Conservation (phyloP, 2,797 vertebrate species). For the Distichodus sexfasciatus region DNA sequence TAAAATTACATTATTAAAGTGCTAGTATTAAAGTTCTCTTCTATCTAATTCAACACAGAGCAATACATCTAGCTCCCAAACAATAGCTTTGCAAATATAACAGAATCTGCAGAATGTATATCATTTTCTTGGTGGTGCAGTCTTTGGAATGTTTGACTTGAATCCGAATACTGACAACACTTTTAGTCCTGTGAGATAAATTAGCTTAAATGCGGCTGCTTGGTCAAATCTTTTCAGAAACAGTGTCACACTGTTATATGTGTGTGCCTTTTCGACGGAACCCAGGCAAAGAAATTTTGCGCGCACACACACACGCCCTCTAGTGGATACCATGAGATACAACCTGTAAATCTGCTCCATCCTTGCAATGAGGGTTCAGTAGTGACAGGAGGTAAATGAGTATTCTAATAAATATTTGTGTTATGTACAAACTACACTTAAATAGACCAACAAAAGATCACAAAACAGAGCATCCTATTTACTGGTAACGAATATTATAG, state of each 20-base stretch:
- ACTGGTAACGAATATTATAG: neutral
- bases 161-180: neutral
- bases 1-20: slow-evolving; percentile 16
- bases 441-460: neutral
- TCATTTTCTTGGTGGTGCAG: neutral
- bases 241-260: neutral
- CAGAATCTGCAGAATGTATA: neutral
- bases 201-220: no score
- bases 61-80: neutral
- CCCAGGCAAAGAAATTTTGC: neutral
- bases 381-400: neutral
- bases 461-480: slow-evolving; percentile 10
- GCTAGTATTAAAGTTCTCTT: slow-evolving; percentile 3
- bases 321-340: no score
- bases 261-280: neutral
- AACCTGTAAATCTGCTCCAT: neutral
- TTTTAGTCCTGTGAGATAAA: no score
- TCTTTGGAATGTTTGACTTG: neutral
- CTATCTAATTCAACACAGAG: neutral
- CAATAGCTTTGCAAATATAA: neutral
- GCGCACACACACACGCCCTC: no score
- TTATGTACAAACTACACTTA: slow-evolving; percentile 1
- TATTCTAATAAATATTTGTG: slow-evolving; percentile 12
- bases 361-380: neutral
- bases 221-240: neutral